Evolutionary conservation across 2,113 vertebrate species (phyloP).

Genomic region (Bos javanicus): DNA sequence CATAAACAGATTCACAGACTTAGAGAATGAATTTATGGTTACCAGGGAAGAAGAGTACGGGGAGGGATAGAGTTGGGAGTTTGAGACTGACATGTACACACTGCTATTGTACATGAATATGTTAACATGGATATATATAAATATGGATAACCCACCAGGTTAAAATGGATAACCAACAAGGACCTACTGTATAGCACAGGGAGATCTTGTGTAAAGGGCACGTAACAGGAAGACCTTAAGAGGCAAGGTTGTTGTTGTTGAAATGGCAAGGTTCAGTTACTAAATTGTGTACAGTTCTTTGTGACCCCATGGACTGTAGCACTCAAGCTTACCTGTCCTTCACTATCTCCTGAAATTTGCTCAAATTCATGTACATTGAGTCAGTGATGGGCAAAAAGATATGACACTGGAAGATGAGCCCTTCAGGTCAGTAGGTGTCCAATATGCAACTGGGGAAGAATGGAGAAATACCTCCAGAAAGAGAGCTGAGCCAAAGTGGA

Average conservation of each 20-base stretch:
- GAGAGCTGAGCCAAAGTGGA: background rate
- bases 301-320: background rate
- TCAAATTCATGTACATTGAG: background rate
- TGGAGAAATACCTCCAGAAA: background rate
- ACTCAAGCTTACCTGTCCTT: background rate
- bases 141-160: background rate
- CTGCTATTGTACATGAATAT: background rate
- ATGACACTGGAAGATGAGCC: background rate
- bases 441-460: background rate
- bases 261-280: background rate
- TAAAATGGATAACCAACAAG: background rate
- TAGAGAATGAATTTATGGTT: background rate
- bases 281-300: background rate
- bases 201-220: background rate
- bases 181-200: background rate
- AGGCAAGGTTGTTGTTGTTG: background rate
- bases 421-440: background rate
- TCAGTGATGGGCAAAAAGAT: background rate
- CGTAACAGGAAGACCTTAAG: rapidly evolving
- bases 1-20: background rate
- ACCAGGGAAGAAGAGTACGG: background rate
- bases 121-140: background rate
- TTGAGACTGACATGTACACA: background rate
- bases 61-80: background rate
- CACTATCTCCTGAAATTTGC: background rate